These are phyloP conservation scores for Steinernema hermaphroditum DNA, from an alignment of 2,888 invertebrate species.

Conservation along the genomic window DNA sequence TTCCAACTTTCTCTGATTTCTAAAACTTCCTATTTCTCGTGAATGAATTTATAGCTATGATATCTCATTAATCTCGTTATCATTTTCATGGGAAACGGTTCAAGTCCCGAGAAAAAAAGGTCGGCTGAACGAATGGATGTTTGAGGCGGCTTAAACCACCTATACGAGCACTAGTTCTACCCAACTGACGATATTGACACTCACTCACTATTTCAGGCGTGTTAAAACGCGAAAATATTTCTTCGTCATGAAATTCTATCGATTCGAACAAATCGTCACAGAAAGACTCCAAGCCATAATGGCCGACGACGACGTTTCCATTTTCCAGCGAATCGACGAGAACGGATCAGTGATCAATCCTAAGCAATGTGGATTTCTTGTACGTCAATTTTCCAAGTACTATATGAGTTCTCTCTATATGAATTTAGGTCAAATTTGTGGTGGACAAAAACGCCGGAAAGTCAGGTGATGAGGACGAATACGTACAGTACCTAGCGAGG, in stretches of 20 bases:
- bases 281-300: conserved; percentile 67
- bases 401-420: neutral
- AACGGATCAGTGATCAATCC: conserved; percentile 64
- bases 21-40: too few relatives aligned
- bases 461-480: conserved; percentile 67
- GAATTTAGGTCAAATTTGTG: conserved; percentile 67
- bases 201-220: neutral
- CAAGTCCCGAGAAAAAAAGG: too few relatives aligned
- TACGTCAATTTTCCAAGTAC: conserved; percentile 41
- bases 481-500: conserved; percentile 67
- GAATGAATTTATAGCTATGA: too few relatives aligned
- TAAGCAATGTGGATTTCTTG: conserved; percentile 68
- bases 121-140: too few relatives aligned
- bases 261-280: conserved; percentile 69
- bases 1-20: too few relatives aligned
- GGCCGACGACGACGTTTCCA: conserved; percentile 43
- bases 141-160: too few relatives aligned
- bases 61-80: too few relatives aligned
- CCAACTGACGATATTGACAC: too few relatives aligned
- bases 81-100: too few relatives aligned
- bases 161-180: too few relatives aligned
- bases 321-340: conserved; percentile 67
- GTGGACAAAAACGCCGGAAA: conserved; percentile 68
- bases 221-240: conserved; percentile 65
- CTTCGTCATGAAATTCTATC: conserved; percentile 71